These are phyloP conservation scores for Mormyrus iriodes DNA, from an alignment of 2,113 vertebrate species.

Conservation along the genomic window DNA sequence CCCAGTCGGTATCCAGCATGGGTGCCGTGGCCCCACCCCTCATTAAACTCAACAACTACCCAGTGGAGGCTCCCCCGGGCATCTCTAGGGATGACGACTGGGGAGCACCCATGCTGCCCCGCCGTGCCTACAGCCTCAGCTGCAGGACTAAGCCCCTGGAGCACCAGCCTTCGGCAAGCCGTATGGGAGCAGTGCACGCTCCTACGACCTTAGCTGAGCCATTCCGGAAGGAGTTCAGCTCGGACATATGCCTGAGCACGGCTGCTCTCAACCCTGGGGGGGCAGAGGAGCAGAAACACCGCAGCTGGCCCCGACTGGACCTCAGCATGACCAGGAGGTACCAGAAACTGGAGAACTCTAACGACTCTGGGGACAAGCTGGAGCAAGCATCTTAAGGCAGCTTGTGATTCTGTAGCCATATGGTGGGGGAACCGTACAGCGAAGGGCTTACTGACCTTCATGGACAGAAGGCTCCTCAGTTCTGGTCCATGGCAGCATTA, in stretches of 20 bases:
- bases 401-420: not conserved
- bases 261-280: constrained; percentile 50
- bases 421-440: not conserved
- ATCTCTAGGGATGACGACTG: fast-evolving
- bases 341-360: constrained; percentile 71
- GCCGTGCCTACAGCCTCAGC: constrained; percentile 25
- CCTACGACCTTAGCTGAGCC: fast-evolving
- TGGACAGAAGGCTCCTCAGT: not conserved
- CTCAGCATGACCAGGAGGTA: constrained; percentile 62
- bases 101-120: not conserved
- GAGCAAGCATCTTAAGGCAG: constrained; percentile 32
- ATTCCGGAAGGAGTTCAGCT: constrained; percentile 34
- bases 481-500: not conserved
- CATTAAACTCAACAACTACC: constrained; percentile 59
- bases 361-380: constrained; percentile 66
- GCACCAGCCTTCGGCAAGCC: fast-evolving
- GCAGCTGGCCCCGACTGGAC: constrained; percentile 86
- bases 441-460: not conserved
- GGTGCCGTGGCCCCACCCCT: constrained; percentile 49
- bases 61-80: constrained; percentile 30
- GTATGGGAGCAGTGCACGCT: constrained; percentile 23
- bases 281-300: constrained; percentile 63
- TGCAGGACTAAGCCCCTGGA: not conserved
- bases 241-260: constrained; percentile 50
- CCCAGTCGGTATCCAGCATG: not conserved